Base-by-base conservation (phyloP, 2,888 invertebrate species). In the Polyommatus iphigenia region DNA sequence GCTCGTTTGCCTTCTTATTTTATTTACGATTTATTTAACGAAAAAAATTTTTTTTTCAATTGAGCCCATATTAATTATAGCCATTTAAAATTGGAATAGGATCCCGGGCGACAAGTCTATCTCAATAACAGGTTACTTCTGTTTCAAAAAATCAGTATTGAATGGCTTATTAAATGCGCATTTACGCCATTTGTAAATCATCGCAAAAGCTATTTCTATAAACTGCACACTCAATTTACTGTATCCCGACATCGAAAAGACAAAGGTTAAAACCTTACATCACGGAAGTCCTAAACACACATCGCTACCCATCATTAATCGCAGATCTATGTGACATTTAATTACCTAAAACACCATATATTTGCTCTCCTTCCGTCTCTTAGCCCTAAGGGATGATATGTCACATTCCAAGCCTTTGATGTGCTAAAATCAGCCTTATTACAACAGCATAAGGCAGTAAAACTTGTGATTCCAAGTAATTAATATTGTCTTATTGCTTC, bases 341-440 rank as follows among this genome's bases (percentile, higher is more conserved):
- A 94, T 94, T 94, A 94, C 93, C 93, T 92, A 92, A 92, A 92
- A 92, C 92, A 93, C 92, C 92, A 93, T 94, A 93, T 92, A 93
- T 93, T 91, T 89, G 86, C 86, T 87, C 88, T 91, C 92, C 93
- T 93, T 93, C 93, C 93, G 90, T 88, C 87, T 85, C 87, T 84
- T 83, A 62, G 84, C 87, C 88, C 87, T 86, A 86, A 85, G 86
- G 86, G 85, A 86, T 82, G 77, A 80, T 79, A 72, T 13, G 57
- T 32, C 75, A 77, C 54, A 78, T 79, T 76, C 57, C 72, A 6
- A 20, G 71, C 20, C 20, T 41, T 78, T 79, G 77, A 2, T 6
- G 77, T 67, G 71, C 50, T 57, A 82, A 82, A 80, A 18, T 81
- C 2, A 79, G 79, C 86, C 79, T 78, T 89, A 84, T 79, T 0